A percentile compares a stretch with the other conserved stretches of the same genome.
Evolutionary conservation across 1,140 invertebrate species (phyloP).

Genomic region (Anastrepha ludens): DNA sequence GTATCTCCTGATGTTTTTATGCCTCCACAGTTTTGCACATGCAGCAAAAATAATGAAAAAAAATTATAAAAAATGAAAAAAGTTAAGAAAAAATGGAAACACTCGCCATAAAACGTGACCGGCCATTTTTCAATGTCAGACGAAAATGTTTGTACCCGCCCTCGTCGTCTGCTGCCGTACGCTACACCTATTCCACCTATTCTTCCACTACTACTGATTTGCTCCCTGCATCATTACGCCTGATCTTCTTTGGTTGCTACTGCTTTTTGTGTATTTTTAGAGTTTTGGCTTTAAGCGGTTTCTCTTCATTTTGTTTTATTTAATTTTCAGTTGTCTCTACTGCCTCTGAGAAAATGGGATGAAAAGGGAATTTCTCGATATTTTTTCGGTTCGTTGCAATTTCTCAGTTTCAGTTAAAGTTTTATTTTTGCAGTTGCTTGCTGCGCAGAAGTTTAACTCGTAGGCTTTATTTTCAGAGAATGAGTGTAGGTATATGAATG

Average conservation of each 20-base stretch:
- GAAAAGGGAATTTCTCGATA: neutral
- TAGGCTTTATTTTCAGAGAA: too few species aligned
- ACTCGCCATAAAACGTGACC: conserved; percentile 72
- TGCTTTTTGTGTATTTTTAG: conserved; percentile 46
- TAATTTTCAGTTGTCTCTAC: conserved; percentile 1
- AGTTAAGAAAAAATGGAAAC: conserved; percentile 58
- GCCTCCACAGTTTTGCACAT: conserved; percentile 12
- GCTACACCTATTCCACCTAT: conserved; percentile 6
- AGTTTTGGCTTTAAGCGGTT: neutral
- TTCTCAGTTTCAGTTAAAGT: neutral
- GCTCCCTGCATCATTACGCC: neutral
- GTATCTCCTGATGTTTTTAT: conserved; percentile 10
- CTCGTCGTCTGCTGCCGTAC: neutral
- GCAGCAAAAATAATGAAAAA: conserved; percentile 6
- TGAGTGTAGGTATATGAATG: too few species aligned
- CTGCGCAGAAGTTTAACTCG: too few species aligned
- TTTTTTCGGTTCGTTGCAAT: neutral
- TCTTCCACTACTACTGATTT: neutral
- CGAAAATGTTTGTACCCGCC: conserved; percentile 60
- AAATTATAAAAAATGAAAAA: conserved; percentile 16
- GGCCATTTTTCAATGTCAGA: conserved; percentile 75
- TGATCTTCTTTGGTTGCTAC: neutral
- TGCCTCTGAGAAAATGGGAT: neutral
- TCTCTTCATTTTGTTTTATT: neutral
- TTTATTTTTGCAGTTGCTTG: too few species aligned